Evolutionary conservation across 92 coral and sea anemone species (phyloP).

Genomic region (Parazoanthus swiftii): DNA sequence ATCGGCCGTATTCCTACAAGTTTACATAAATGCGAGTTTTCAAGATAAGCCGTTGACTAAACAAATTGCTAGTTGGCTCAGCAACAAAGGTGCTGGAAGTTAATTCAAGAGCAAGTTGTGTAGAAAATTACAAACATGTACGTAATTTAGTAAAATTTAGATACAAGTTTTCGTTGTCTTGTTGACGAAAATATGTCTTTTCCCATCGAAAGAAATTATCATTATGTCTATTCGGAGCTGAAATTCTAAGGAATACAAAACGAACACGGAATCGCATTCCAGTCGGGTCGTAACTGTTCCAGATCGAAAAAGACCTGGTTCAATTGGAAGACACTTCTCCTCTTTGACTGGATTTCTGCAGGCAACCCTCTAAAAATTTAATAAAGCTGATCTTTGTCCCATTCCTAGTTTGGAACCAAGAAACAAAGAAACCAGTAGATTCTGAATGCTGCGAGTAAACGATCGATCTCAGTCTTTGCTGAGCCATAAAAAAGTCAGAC

Average conservation of each 20-base stretch:
- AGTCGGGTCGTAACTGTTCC: neutral
- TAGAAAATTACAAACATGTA: neutral
- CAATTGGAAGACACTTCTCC: conserved; percentile 1
- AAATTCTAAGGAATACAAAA: neutral
- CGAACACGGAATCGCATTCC: neutral
- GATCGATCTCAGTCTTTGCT: neutral
- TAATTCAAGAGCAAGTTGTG: neutral
- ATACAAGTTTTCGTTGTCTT: neutral
- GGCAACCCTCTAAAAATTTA: neutral
- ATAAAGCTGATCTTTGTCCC: conserved; percentile 31
- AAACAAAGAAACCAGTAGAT: conserved; percentile 26
- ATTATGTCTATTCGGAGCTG: neutral
- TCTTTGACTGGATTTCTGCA: neutral
- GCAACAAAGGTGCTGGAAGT: neutral
- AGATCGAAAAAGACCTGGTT: neutral
- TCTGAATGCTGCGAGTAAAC: neutral
- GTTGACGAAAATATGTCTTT: too few species aligned
- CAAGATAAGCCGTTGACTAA: neutral
- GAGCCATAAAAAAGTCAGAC: conserved; percentile 5
- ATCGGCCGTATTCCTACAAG: neutral
- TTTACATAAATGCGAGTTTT: neutral
- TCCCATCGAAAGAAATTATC: neutral
- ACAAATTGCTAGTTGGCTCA: neutral
- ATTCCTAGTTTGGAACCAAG: conserved; percentile 9
- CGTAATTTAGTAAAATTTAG: too few species aligned